Conservation (phyloP, 2,113 vertebrate species). For the Epinephelus cyanopodus region DNA sequence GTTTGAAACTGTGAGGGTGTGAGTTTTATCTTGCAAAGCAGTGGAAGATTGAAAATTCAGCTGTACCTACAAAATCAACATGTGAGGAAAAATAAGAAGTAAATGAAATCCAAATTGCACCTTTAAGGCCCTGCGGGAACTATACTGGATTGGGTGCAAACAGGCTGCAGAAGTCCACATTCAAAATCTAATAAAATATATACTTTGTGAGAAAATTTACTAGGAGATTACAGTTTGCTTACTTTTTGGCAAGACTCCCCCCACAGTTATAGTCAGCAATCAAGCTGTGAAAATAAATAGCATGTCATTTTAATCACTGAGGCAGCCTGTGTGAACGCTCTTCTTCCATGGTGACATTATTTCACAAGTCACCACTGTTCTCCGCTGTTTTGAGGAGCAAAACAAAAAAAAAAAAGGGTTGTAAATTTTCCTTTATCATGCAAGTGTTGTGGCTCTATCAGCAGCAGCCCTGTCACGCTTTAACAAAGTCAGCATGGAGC, state of each 20-base stretch:
- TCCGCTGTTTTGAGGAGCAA: conserved; percentile 29
- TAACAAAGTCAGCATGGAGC: conserved; percentile 12
- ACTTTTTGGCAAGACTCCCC: not conserved
- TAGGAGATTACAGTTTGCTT: not conserved
- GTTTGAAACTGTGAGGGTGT: not conserved
- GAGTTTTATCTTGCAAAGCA: not conserved
- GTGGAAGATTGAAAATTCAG: not conserved
- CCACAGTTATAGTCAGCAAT: conserved; percentile 37
- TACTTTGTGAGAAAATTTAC: not conserved
- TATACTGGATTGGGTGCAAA: not conserved
- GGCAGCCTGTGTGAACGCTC: conserved; percentile 24
- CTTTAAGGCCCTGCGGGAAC: not conserved
- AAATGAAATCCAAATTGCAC: not conserved
- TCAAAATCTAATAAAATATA: not conserved
- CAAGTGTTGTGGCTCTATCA: conserved; percentile 10
- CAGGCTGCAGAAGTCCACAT: not conserved
- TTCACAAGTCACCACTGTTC: conserved; percentile 19
- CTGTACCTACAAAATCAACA: not conserved
- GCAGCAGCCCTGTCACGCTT: conserved; percentile 20
- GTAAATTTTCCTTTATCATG: conserved; percentile 29
- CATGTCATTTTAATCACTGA: conserved; percentile 60
- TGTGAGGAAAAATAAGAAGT: not conserved
- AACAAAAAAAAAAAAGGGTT: not conserved
- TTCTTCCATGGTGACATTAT: conserved; percentile 45
- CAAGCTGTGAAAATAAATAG: conserved; percentile 56